Base-by-base conservation (phyloP, 1,140 invertebrate genomes). In the Aricia agestis region DNA sequence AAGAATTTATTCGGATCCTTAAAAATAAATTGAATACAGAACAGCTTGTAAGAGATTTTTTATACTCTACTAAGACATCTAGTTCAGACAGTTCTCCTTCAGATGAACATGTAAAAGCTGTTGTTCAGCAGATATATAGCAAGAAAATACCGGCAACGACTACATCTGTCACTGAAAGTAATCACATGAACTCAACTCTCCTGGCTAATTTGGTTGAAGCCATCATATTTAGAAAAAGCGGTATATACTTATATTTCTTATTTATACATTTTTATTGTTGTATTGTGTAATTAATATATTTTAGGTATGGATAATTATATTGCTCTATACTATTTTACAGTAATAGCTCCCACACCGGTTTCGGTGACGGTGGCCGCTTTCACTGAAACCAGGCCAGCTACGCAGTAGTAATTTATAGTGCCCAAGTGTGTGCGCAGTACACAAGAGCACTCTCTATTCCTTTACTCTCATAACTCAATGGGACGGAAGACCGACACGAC, bases 131-230 rank as follows among this genome's bases (percentile, higher is more conserved):
- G 68, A 75, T 91, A 68, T 89, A 91, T 72, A 89, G 79, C 68
- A 84, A 82, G 72, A 89, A 86, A 72, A 76, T 72, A 68, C 63
- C 73, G 25, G 10, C 74, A 1, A 83, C 83, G 4, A 82, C 80
- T 18, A 74, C 52, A 6, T 82, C 79, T 75, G 10, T 74, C 65
- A 80, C 79, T 11, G 59, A 82, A 25, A 79, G 66, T 59, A 82
- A 91, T 52, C 77, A 70, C 65, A 68, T 89, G 3, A 89, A 91
- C 78, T 91, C 89, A 19, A 89, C 89, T 7, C 74, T 91, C 41
- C 78, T 91, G 61, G 82, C 78, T 11, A 82, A 91, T 79, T 82
- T 91, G 69, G 82, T 91, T 6, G 86, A 91, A 78, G 86, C 87
- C 19, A 82, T 91, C 5, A 89, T 91, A 73, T 91, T 91, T 75